These are phyloP conservation scores for Mechanitis messenoides DNA, from an alignment of 2,888 invertebrate genomes.

Conservation along the genomic window DNA sequence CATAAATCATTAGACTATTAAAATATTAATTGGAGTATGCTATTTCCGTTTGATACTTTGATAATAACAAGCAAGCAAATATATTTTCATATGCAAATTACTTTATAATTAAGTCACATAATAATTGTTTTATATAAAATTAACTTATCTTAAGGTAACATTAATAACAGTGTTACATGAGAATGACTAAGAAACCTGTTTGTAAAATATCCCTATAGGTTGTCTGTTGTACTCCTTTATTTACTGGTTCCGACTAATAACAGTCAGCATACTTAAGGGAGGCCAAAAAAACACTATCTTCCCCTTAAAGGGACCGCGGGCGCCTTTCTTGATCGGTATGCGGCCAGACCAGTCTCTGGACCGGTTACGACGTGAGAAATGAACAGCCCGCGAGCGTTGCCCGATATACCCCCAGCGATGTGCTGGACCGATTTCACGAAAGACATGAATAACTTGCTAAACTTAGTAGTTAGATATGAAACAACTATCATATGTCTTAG, in stretches of 20 bases:
- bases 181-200: not conserved
- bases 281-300: conserved; percentile 60
- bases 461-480: not conserved
- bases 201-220: conserved; percentile 13
- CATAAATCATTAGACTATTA: not conserved
- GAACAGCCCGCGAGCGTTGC: conserved; percentile 47
- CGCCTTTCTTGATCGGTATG: conserved; percentile 69
- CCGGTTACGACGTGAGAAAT: conserved; percentile 68
- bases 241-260: conserved; percentile 46
- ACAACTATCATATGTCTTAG: not conserved
- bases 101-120: too few relatives aligned
- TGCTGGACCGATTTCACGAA: conserved; percentile 43
- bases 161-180: too few relatives aligned
- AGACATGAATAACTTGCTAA: conserved; percentile 17
- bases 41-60: too few relatives aligned
- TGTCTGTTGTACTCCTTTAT: conserved; percentile 41
- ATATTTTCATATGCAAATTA: too few relatives aligned
- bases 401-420: conserved; percentile 51
- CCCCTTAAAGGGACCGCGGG: conserved; percentile 63
- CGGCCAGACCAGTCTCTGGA: conserved; percentile 55
- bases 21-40: too few relatives aligned
- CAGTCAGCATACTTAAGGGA: conserved; percentile 46
- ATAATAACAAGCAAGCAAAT: too few relatives aligned
- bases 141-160: too few relatives aligned
- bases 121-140: too few relatives aligned